Conservation (phyloP, 2,113 vertebrate species). For the Artemisiospiza belli region DNA sequence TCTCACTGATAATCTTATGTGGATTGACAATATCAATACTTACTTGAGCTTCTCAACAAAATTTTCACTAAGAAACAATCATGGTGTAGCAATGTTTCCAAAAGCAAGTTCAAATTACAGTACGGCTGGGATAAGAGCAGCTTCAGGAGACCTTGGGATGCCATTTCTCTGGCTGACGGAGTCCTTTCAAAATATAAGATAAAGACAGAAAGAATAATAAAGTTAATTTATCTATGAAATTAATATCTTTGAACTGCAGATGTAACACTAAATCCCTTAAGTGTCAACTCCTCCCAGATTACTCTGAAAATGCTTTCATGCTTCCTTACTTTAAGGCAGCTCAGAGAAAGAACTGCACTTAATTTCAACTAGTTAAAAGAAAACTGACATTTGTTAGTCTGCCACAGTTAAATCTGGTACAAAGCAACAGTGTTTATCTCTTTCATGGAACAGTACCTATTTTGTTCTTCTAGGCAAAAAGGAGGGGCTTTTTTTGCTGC, state of each 20-base stretch:
- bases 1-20: not conserved
- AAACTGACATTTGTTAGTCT: constrained; percentile 87
- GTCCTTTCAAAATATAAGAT: constrained; percentile 82
- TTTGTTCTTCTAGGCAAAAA: constrained; percentile 77
- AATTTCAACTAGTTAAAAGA: constrained; percentile 88
- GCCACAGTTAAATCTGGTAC: constrained; percentile 86
- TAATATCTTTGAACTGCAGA: constrained; percentile 77
- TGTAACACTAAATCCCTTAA: constrained; percentile 77
- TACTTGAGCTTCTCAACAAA: constrained; percentile 86
- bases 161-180: constrained; percentile 76
- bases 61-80: constrained; percentile 87
- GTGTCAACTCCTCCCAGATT: constrained; percentile 81
- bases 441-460: constrained; percentile 69
- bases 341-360: constrained; percentile 87
- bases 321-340: constrained; percentile 80
- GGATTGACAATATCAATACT: constrained; percentile 68
- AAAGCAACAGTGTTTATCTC: constrained; percentile 76
- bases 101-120: constrained; percentile 85
- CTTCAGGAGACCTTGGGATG: constrained; percentile 83
- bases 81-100: constrained; percentile 82
- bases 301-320: constrained; percentile 80
- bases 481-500: not conserved
- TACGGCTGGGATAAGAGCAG: constrained; percentile 89
- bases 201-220: constrained; percentile 72
- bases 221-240: constrained; percentile 79